Base-by-base conservation (phyloP, 2,888 invertebrate species). In the Galeopsomyia nigrocyanea region DNA sequence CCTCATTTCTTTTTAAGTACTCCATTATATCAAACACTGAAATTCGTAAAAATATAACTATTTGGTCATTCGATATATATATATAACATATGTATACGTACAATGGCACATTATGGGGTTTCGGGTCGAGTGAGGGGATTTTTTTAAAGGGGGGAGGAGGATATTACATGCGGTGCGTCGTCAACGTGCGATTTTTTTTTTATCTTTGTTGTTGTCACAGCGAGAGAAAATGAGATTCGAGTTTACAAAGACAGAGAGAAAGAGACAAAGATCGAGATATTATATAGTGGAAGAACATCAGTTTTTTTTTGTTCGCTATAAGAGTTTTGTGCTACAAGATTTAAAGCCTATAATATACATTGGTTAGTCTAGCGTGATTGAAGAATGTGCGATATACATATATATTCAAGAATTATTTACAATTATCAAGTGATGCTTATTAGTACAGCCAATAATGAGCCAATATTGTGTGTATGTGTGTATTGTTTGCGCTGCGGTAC, bases 41-140 rank as follows among this genome's bases (percentile, higher is more conserved):
- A 75, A 69, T 72, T 73, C 75, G 71, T 75, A 74, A 77, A 77
- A 77, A 77, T 77, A 75, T 75, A 75, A 70, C 64, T 75, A 75
- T 74, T 77, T 75, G 72, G 75, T 77, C 72, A 74, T 72, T 76
- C 62, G 69, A 74, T 73, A 68, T 65, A 74, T 73, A 68, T 65
- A 39, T 39, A 39, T 39, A 66, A 16, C 9, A 17, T 60, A 16
- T 62, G 22, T 71, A 39, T 39, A 73, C 72, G 73, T 71, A 73
- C 75, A 75, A 75, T 75, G 73, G 75, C 75, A 75, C 73, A 75
- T 73, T 71, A 62, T 67, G 64, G 67, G 67, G 39, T 71, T 64
- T 1, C 7, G 50, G 61, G 39, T 9, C 1, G 39, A 39, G 39
- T 1, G 39, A 3, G 39, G 13, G 39, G 26, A 26, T 2, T 26